A percentile compares a stretch with the other conserved stretches of the same genome.
phyloP scores from a whole-genome alignment of 2,113 vertebrate species.

The Etheostoma cragini region DNA sequence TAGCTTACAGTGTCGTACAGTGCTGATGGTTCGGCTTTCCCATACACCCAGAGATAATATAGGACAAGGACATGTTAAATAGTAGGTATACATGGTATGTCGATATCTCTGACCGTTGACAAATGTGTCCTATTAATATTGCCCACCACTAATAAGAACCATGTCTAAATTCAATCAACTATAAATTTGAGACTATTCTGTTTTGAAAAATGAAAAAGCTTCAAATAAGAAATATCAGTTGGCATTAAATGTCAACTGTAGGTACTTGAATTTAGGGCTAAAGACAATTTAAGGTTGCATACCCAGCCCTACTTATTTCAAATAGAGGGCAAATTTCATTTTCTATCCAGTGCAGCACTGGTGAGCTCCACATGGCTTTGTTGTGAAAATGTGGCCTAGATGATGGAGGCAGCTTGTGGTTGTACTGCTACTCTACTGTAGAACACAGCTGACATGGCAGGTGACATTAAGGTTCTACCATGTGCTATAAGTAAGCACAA shows the following conservation, averaged over 20 bases:
- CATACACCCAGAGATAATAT: neutral
- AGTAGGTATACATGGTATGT: neutral
- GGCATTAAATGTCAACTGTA: neutral
- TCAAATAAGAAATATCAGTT: neutral
- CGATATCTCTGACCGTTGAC: neutral
- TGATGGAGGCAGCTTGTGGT: neutral
- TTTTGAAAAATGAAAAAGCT: neutral
- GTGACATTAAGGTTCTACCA: neutral
- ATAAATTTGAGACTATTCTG: neutral
- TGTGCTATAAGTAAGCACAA: neutral
- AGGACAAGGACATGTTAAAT: neutral
- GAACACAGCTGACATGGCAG: neutral
- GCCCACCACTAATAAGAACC: neutral
- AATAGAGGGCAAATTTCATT: neutral
- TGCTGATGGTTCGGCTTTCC: neutral
- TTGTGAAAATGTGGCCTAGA: neutral
- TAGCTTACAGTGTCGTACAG: neutral
- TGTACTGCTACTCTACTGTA: neutral
- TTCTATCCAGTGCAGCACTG: neutral
- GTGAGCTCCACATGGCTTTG: neutral
- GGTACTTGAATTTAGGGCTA: neutral
- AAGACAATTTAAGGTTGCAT: neutral
- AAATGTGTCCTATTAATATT: neutral
- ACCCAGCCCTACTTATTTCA: neutral
- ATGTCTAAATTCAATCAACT: neutral